Evolutionary conservation across 1,140 invertebrate species (phyloP).

Genomic region (Leptinotarsa texana): DNA sequence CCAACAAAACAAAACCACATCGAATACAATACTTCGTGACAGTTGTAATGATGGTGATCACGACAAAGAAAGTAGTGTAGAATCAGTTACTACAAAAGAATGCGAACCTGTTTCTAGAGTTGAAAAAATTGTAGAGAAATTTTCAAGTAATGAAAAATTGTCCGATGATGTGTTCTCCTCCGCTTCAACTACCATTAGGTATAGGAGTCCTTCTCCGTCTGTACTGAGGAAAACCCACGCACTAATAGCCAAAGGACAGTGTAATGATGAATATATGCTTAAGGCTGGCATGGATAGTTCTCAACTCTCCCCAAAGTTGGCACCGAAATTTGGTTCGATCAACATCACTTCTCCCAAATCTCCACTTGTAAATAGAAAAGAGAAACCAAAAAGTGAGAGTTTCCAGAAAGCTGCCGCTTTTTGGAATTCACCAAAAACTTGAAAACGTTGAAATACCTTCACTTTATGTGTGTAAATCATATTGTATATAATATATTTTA

Average conservation of each 20-base stretch:
- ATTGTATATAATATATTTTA: constrained; percentile 37
- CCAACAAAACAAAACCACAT: background rate
- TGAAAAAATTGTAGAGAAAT: constrained; percentile 22
- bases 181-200: constrained; percentile 35
- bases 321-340: constrained; percentile 15
- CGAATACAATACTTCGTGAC: constrained; percentile 2
- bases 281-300: constrained; percentile 17
- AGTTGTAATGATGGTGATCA: background rate
- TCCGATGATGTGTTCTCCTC: constrained; percentile 9
- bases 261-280: constrained; percentile 34
- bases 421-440: constrained; percentile 49
- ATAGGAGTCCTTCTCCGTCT: constrained; percentile 44
- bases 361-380: constrained; percentile 31
- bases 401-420: constrained; percentile 50
- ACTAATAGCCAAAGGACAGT: constrained; percentile 44
- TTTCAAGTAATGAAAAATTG: constrained; percentile 20
- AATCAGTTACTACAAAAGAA: background rate
- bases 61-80: background rate
- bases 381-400: constrained; percentile 45
- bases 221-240: constrained; percentile 46
- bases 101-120: constrained; percentile 11
- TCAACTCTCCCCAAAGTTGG: constrained; percentile 1
- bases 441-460: constrained; percentile 14
- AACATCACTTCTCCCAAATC: constrained; percentile 31
- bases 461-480: constrained; percentile 31